These are phyloP conservation scores for Hippocampus abdominalis DNA, from an alignment of 2,113 vertebrate genomes.

Conservation along the genomic window DNA sequence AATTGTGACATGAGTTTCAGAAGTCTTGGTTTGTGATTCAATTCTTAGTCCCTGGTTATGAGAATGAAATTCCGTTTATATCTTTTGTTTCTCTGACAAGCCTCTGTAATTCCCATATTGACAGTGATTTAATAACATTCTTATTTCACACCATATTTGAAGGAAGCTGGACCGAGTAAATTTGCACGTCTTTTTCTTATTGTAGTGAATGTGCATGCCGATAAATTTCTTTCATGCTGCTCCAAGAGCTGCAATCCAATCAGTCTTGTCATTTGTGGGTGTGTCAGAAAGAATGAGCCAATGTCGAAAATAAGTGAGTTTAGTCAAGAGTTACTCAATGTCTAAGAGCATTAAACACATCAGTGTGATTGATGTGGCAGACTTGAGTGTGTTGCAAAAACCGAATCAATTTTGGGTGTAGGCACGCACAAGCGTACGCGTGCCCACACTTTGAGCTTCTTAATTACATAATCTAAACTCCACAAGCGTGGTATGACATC, in stretches of 20 bases:
- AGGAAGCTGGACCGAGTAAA: constrained; percentile 65
- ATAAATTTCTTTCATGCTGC: constrained; percentile 19
- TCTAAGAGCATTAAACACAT: constrained; percentile 38
- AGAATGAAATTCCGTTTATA: constrained; percentile 22
- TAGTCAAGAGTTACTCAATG: constrained; percentile 39
- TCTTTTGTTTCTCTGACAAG: constrained; percentile 28
- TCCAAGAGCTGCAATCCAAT: constrained; percentile 42
- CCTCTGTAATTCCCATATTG: constrained; percentile 19
- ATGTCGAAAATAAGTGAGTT: constrained; percentile 46
- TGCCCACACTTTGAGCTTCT: background rate
- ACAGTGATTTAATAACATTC: constrained; percentile 35
- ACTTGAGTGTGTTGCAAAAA: constrained; percentile 31
- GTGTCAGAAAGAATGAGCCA: constrained; percentile 7
- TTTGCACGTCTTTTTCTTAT: constrained; percentile 47
- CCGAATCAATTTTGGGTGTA: constrained; percentile 4
- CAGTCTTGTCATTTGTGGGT: constrained; percentile 12
- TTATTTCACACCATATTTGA: constrained; percentile 54
- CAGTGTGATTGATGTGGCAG: constrained; percentile 41
- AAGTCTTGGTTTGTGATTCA: background rate
- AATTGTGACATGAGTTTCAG: too few species aligned
- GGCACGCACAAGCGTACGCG: background rate
- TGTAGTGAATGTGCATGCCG: constrained; percentile 54
- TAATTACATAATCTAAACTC: background rate
- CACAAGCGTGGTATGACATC: background rate
- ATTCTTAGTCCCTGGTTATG: constrained; percentile 8